Percentiles rank a stretch among this genome's conserved stretches.
phyloP scores from a whole-genome alignment of 2,113 vertebrate genomes.

The Cranoglanis bouderius region DNA sequence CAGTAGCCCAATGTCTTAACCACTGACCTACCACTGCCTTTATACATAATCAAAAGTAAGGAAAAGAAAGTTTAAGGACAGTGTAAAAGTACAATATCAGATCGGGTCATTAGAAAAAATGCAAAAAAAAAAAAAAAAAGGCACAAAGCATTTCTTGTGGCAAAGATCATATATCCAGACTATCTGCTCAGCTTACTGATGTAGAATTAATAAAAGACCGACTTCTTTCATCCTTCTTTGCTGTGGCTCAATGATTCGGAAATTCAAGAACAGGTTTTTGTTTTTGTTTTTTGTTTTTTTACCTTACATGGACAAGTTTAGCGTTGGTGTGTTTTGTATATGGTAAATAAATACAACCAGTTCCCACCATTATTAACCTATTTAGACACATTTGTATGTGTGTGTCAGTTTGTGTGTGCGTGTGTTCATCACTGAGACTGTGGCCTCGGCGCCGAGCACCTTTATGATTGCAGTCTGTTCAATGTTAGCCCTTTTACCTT shows the following conservation, averaged over 20 bases:
- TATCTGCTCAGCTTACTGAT: not conserved
- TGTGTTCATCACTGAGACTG: constrained; percentile 11
- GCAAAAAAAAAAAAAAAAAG: not conserved
- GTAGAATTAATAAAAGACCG: constrained; percentile 51
- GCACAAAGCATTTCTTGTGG: not conserved
- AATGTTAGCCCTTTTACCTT: constrained; percentile 39
- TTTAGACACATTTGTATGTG: not conserved
- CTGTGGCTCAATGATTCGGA: constrained; percentile 68
- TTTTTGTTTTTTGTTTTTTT: constrained; percentile 62
- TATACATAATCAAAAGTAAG: not conserved
- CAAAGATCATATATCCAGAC: not conserved
- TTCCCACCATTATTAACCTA: constrained; percentile 69
- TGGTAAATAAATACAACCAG: constrained; percentile 64
- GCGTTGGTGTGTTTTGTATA: constrained; percentile 51
- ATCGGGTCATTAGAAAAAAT: not conserved
- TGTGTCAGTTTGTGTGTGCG: constrained; percentile 16
- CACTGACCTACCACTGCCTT: no score
- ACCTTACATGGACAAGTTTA: constrained; percentile 76
- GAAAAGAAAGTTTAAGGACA: not conserved
- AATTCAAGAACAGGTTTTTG: constrained; percentile 71
- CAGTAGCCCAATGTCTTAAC: no score
- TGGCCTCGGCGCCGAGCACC: constrained; percentile 10
- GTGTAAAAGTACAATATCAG: not conserved
- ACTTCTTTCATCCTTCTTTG: constrained; percentile 57
- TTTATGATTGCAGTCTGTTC: constrained; percentile 26